These are phyloP conservation scores for Saccostrea echinata DNA, from an alignment of 1,140 invertebrate genomes.

Conservation along the genomic window DNA sequence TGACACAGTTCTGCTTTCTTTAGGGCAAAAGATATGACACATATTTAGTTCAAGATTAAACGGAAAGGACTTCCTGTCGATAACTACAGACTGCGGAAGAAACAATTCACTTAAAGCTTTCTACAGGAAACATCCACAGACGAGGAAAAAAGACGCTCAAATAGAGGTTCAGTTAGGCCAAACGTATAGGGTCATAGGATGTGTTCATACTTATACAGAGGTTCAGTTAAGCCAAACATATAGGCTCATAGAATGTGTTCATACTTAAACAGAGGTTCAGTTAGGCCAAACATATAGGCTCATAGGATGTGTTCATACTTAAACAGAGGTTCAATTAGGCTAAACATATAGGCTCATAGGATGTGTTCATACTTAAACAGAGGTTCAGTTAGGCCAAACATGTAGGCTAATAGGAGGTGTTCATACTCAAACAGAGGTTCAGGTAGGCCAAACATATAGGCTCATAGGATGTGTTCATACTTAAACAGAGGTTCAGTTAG, in stretches of 20 bases:
- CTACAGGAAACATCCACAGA: neutral
- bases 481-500: neutral
- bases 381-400: neutral
- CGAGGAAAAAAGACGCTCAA: neutral
- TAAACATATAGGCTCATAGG: neutral
- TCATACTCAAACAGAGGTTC: neutral
- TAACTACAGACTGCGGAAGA: constrained; percentile 33
- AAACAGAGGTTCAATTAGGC: neutral
- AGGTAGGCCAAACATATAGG: neutral
- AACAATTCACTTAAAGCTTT: neutral
- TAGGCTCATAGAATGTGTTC: neutral
- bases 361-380: neutral
- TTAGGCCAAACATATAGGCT: neutral
- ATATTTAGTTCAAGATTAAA: neutral
- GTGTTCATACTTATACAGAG: neutral
- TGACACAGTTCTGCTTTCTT: constrained; percentile 12
- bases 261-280: neutral
- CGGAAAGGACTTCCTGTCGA: constrained; percentile 26
- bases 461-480: neutral
- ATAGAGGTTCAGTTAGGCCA: neutral
- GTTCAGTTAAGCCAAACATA: neutral
- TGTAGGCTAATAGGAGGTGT: neutral
- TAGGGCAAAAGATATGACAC: neutral
- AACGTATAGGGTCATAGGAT: neutral
- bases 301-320: neutral